Conservation (phyloP, 2,797 vertebrate genomes). For the Knipowitschia caucasica region DNA sequence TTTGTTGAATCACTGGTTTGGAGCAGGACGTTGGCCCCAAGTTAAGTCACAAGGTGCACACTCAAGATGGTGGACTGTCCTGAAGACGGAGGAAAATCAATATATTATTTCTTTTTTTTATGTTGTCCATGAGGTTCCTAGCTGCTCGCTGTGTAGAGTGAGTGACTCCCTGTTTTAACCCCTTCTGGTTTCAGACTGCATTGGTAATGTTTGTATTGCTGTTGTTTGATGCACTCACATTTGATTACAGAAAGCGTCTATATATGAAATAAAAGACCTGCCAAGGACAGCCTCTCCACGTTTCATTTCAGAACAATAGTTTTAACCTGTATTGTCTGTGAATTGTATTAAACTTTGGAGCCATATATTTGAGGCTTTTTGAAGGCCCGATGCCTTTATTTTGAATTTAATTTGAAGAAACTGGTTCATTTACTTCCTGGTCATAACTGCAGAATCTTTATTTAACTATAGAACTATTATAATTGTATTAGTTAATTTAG, state of each 20-base stretch:
- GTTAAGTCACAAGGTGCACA: constrained; percentile 22
- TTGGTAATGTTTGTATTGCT: constrained; percentile 90
- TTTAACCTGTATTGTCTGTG: background rate
- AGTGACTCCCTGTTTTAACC: constrained; percentile 72
- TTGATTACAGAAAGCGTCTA: constrained; percentile 84
- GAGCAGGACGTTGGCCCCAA: constrained; percentile 17
- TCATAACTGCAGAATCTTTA: too few relatives aligned
- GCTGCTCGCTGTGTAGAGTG: constrained; percentile 70
- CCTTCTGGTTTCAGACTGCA: constrained; percentile 79
- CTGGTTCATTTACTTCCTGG: too few relatives aligned
- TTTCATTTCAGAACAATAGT: constrained; percentile 13
- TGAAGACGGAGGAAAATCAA: constrained; percentile 29
- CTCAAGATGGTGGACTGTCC: constrained; percentile 45
- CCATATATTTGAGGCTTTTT: too few relatives aligned
- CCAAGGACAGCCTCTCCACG: constrained; percentile 63
- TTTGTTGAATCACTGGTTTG: constrained; percentile 60
- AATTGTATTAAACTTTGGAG: too few relatives aligned
- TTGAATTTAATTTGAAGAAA: too few relatives aligned
- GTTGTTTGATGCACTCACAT: constrained; percentile 87
- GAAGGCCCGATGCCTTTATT: too few relatives aligned
- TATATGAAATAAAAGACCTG: constrained; percentile 80
- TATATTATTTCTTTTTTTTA: constrained; percentile 41
- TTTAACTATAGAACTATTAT: too few relatives aligned
- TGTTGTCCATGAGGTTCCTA: constrained; percentile 71
- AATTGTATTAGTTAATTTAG: too few relatives aligned